These are phyloP conservation scores for Cremastinae sp. DNA, from an alignment of 2,888 invertebrate species.

Conservation along the genomic window DNA sequence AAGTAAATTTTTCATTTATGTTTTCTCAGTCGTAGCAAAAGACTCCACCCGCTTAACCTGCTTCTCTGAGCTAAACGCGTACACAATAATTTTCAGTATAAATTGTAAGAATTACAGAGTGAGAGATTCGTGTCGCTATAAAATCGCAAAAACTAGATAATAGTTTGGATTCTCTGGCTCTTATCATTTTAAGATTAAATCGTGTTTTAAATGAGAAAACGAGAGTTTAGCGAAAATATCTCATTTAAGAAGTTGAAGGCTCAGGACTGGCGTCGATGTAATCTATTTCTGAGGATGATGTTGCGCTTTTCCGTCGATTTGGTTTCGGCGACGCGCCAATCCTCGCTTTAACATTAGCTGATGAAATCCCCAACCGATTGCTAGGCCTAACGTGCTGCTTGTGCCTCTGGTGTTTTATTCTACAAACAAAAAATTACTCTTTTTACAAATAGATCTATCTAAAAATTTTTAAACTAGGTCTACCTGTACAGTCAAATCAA, in stretches of 20 bases:
- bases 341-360: slow-evolving; percentile 75
- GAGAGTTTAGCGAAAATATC: slow-evolving; percentile 14
- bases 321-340: slow-evolving; percentile 73
- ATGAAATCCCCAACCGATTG: slow-evolving; percentile 74
- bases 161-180: not conserved
- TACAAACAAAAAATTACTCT: slow-evolving; percentile 1
- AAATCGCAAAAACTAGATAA: not conserved
- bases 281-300: slow-evolving; percentile 73
- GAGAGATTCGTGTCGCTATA: not conserved
- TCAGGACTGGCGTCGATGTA: slow-evolving; percentile 77
- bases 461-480: no score
- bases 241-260: slow-evolving; percentile 73
- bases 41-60: slow-evolving; percentile 49
- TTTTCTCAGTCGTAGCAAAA: slow-evolving; percentile 2
- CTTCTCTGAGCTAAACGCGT: slow-evolving; percentile 29
- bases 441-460: no score
- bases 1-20: no score
- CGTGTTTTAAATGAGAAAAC: not conserved
- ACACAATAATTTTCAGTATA: slow-evolving; percentile 19
- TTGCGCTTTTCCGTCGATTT: slow-evolving; percentile 64
- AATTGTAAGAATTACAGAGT: not conserved
- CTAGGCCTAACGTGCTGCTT: slow-evolving; percentile 61
- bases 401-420: slow-evolving; percentile 51
- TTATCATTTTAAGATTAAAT: not conserved
- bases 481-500: no score